Percentiles rank a stretch among this genome's conserved stretches.
Conservation (phyloP, 2,888 invertebrate species). For the Athripsodes cinereus region DNA sequence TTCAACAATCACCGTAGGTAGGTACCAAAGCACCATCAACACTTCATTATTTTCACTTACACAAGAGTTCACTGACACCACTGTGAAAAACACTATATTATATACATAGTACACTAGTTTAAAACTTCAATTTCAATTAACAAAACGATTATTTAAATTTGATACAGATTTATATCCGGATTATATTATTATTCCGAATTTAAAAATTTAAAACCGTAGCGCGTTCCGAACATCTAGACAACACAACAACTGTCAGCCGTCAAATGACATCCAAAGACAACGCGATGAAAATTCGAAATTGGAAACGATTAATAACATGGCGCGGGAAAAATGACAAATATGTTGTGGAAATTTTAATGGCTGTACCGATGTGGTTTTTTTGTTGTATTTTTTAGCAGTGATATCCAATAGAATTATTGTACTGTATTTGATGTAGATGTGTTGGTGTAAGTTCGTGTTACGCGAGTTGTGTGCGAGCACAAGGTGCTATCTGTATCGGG, state of each 20-base stretch:
- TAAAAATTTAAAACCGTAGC: neutral
- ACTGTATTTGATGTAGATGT: neutral
- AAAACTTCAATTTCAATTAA: neutral
- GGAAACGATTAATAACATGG: constrained; percentile 7
- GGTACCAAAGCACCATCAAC: neutral
- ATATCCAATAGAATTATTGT: neutral
- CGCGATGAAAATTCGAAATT: constrained; percentile 7
- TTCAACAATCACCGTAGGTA: neutral
- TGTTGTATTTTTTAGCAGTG: neutral
- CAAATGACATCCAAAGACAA: constrained; percentile 6
- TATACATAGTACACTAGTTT: too few species aligned
- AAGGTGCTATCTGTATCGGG: too few species aligned
- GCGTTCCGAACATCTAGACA: neutral
- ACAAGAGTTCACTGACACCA: neutral
- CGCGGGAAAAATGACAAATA: constrained; percentile 14
- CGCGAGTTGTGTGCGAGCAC: neutral
- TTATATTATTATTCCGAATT: neutral
- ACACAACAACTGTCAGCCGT: neutral
- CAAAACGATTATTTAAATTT: neutral
- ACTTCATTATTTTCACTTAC: constrained; percentile 1
- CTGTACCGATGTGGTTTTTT: neutral
- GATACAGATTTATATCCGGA: neutral
- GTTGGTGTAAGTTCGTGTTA: neutral
- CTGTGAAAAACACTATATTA: neutral
- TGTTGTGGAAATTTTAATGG: neutral